Evolutionary conservation across 2,113 vertebrate genomes (phyloP), one percentile per base, ranked within the genome.

Genomic region (Entosphenus tridentatus): DNA sequence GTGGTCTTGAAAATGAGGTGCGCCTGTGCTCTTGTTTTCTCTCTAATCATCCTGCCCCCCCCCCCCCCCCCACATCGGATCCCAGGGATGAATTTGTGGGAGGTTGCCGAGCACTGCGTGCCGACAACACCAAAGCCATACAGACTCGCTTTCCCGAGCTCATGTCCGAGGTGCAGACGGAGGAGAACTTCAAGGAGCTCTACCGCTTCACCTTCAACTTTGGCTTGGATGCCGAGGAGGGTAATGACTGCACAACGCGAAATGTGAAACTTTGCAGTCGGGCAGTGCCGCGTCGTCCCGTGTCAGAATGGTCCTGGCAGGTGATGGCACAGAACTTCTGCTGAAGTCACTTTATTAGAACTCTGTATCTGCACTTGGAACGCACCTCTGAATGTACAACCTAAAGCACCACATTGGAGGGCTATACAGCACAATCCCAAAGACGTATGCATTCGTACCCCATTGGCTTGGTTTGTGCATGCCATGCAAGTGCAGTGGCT

Each of bases 171-270:
- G 62, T 18, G 62, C 62, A 18, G n/a, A n/a, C n/a, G 18, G 62
- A 65, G 8, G 62, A 65, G n/a, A 18, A n/a, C 18, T 65, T 65
- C 62, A 65, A 65, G 18, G 62, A 65, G 62, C 62, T 65, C 18
- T 65, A 65, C 62, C 62, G 62, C 10, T 65, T 65, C 62, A 65
- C 62, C 62, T 65, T 65, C 62, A n/a, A 65, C n/a, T 65, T 65
- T 65, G 62, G 62, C 62, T 18, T 65, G 8, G 62, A 65, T 11
- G 62, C 18, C 10, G 62, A 65, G n/a, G 62, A 65, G 21, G 62
- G 62, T 65, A 65, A 21, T 65, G 62, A 65, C 21, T 16, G n/a
- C 21, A 16, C n/a, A 9, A 16, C 62, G n/a, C 62, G 2, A 65
- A n/a, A 11, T 16, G 10, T n/a, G n/a, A 65, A 21, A 65, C n/a